Base-by-base conservation (phyloP, 2,113 vertebrate genomes). In the Romanogobio albipinnatus region DNA sequence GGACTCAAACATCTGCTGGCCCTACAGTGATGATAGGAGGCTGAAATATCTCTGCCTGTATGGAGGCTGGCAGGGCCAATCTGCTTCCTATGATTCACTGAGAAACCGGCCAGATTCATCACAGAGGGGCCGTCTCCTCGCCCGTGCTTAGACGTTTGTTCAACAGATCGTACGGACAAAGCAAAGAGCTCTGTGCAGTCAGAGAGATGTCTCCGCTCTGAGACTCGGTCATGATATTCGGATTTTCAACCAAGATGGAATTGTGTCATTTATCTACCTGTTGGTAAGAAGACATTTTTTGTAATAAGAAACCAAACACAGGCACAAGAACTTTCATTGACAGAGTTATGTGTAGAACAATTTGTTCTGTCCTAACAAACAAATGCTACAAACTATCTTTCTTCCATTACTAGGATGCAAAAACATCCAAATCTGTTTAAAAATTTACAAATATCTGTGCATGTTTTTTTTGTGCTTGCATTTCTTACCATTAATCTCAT, bases 21-120 rank as follows among this genome's bases (percentile, higher is more conserved):
- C 43, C 70, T 74, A 80, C 45, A 85, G 76, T 82, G 58, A 76
- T 36, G 53, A 83, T 33, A 26, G 49, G 36, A 64, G 64, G 29
- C 33, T 90, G 85, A 90, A 88, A 88, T 86, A 89, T 86, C 43
- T 84, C 22, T 77, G 58, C 70, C 74, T 83, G 71, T 75, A 89
- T 87, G 86, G 76, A 78, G 24, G 59, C 24, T 88, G 87, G 89
- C 87, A 91, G 85, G 76, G 70, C 73, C 87, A 87, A 86, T 88
- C 88, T 91, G 86, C 76, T 86, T 85, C 85, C 66, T 66, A 73
- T 66, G 53, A 86, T 84, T 89, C 81, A 79, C 61, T 59, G 49
- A 81, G 43, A 84, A 74, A 75, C 43, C 22, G 29, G 24, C 43
- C 76, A 82, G 75, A 84, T 86, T 86, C 85, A 88, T 88, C 82